phyloP scores from a whole-genome alignment of 1,140 invertebrate genomes.

The Copidosoma floridanum region DNA sequence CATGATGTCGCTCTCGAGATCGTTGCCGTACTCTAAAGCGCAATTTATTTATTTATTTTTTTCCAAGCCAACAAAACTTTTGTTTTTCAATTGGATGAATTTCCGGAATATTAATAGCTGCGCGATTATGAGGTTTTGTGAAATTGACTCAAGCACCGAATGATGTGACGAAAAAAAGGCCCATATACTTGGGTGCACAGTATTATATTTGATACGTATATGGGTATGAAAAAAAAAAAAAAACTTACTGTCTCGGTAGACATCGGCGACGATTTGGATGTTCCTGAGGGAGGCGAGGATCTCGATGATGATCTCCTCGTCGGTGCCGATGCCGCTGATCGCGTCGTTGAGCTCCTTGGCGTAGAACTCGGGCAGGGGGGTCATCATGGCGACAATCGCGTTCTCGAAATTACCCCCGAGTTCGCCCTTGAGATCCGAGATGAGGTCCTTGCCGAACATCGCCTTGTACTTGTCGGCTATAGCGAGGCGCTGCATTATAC shows the following conservation, averaged over 20 bases:
- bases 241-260: constrained; percentile 80
- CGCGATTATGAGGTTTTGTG: no score
- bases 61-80: no score
- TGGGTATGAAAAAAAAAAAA: not conserved
- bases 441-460: constrained; percentile 90
- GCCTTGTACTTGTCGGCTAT: constrained; percentile 91
- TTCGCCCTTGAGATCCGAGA: constrained; percentile 85
- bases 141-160: no score
- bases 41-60: no score
- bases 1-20: constrained; percentile 77
- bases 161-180: no score
- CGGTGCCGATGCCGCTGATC: constrained; percentile 79
- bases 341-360: constrained; percentile 86
- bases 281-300: constrained; percentile 88
- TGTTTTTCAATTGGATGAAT: no score
- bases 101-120: no score
- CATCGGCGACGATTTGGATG: constrained; percentile 78
- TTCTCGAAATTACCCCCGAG: constrained; percentile 88
- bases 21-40: constrained; percentile 75
- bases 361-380: constrained; percentile 83
- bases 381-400: constrained; percentile 81
- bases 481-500: constrained; percentile 84
- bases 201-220: no score
- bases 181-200: no score
- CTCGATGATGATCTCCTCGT: constrained; percentile 88